A percentile compares a stretch with the other conserved stretches of the same genome.
phyloP scores from a whole-genome alignment of 2,888 invertebrate species.

The Drymonia ruficornis region DNA sequence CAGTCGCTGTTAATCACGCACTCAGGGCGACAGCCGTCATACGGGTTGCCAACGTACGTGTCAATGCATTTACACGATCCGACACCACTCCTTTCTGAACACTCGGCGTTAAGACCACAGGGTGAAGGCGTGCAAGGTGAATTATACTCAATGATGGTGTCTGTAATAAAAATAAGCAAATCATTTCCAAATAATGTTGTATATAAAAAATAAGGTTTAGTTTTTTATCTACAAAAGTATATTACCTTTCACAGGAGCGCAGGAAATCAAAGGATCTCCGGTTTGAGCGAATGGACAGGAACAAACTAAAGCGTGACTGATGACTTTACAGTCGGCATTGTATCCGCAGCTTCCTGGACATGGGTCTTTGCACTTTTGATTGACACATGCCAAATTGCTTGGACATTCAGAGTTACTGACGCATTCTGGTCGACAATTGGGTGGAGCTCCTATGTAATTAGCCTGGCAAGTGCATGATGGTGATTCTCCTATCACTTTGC shows the following conservation, averaged over 20 bases:
- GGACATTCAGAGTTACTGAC: conserved; percentile 88
- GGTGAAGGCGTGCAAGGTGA: conserved; percentile 89
- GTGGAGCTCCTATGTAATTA: conserved; percentile 86
- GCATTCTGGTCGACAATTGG: conserved; percentile 88
- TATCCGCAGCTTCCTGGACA: conserved; percentile 88
- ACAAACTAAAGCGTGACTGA: conserved; percentile 89
- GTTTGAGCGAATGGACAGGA: conserved; percentile 86
- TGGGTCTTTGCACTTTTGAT: conserved; percentile 89
- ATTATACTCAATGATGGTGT: conserved; percentile 67
- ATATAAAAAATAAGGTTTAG: conserved; percentile 5
- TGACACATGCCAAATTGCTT: conserved; percentile 87
- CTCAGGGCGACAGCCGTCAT: conserved; percentile 90
- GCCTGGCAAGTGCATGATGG: conserved; percentile 88
- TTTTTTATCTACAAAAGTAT: neutral
- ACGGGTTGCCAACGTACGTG: conserved; percentile 79
- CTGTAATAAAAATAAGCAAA: conserved; percentile 47
- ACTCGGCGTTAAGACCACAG: conserved; percentile 87
- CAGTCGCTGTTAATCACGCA: conserved; percentile 93
- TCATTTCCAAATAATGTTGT: neutral
- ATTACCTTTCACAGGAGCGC: conserved; percentile 71
- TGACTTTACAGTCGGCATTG: conserved; percentile 89
- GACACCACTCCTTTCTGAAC: conserved; percentile 86
- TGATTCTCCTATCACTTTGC: conserved; percentile 86
- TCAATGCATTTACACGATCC: conserved; percentile 89
- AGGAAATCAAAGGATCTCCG: conserved; percentile 87